Percentiles rank a stretch among this genome's conserved stretches.
Evolutionary conservation across 2,888 invertebrate species (phyloP).

Genomic region (Drosophila incognita): DNA sequence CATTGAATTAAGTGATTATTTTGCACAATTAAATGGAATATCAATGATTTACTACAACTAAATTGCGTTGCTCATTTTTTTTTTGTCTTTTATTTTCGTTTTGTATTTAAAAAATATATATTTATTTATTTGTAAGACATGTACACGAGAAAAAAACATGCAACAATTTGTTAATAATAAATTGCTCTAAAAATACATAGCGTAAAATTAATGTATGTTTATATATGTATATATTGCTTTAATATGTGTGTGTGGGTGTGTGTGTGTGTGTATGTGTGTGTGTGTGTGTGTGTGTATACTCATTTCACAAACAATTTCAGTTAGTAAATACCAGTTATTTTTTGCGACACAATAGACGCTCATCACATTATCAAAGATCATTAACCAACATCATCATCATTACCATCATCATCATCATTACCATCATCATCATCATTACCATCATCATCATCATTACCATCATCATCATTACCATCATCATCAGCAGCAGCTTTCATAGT

Average conservation of each 20-base stretch:
- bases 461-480: neutral
- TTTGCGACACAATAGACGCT: constrained; percentile 68
- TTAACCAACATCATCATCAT: neutral
- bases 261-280: constrained; percentile 17
- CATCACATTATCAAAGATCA: constrained; percentile 67
- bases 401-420: neutral
- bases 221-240: constrained; percentile 25
- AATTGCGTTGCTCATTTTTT: constrained; percentile 7
- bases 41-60: constrained; percentile 26
- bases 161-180: constrained; percentile 65
- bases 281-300: constrained; percentile 17
- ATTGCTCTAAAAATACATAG: constrained; percentile 77
- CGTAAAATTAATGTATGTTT: constrained; percentile 57
- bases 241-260: constrained; percentile 18
- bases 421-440: neutral
- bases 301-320: constrained; percentile 56
- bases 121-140: constrained; percentile 49
- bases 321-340: constrained; percentile 62
- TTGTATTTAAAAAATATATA: constrained; percentile 39
- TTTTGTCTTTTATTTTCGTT: constrained; percentile 10
- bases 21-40: constrained; percentile 18
- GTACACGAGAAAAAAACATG: constrained; percentile 64
- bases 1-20: neutral
- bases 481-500: neutral
- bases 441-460: too few species aligned